A percentile compares a stretch with the other conserved stretches of the same genome.
Conservation (phyloP, 2,888 invertebrate species). For the Synergus japonicus region DNA sequence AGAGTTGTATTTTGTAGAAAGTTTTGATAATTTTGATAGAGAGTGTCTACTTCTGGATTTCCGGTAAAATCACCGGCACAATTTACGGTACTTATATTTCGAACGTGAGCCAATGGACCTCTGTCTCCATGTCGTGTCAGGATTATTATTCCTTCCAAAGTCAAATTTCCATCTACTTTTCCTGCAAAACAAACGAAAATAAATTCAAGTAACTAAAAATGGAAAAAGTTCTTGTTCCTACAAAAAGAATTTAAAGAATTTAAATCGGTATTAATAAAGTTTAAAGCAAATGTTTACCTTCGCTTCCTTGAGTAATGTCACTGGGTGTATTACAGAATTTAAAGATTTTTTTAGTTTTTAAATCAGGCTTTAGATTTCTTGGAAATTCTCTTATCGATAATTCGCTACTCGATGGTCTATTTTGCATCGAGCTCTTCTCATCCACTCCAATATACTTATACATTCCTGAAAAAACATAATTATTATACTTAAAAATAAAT, state of each 20-base stretch:
- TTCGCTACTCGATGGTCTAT: slow-evolving; percentile 74
- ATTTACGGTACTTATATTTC: slow-evolving; percentile 87
- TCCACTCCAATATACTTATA: slow-evolving; percentile 87
- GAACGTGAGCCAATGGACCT: slow-evolving; percentile 90
- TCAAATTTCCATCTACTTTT: slow-evolving; percentile 80
- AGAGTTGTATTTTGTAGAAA: slow-evolving; percentile 69
- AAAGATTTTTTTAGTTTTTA: slow-evolving; percentile 83
- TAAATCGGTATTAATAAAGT: not conserved
- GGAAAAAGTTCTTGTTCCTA: not conserved
- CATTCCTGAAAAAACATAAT: slow-evolving; percentile 80
- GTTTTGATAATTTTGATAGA: slow-evolving; percentile 69
- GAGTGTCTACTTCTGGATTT: slow-evolving; percentile 63
- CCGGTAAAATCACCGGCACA: slow-evolving; percentile 82
- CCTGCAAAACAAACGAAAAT: slow-evolving; percentile 66
- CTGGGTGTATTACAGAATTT: slow-evolving; percentile 86
- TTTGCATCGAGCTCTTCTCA: slow-evolving; percentile 77
- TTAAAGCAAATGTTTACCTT: slow-evolving; percentile 80
- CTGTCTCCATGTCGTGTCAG: slow-evolving; percentile 93
- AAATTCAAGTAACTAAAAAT: too few relatives aligned
- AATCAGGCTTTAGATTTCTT: slow-evolving; percentile 80
- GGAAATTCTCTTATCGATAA: slow-evolving; percentile 78
- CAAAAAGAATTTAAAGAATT: not conserved
- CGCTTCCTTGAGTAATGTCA: slow-evolving; percentile 84
- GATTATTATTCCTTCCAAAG: slow-evolving; percentile 85
- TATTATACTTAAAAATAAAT: too few relatives aligned